These are phyloP conservation scores for Patiria miniata DNA, from an alignment of 35 echinoderm and acorn worm genomes.

Conservation along the genomic window DNA sequence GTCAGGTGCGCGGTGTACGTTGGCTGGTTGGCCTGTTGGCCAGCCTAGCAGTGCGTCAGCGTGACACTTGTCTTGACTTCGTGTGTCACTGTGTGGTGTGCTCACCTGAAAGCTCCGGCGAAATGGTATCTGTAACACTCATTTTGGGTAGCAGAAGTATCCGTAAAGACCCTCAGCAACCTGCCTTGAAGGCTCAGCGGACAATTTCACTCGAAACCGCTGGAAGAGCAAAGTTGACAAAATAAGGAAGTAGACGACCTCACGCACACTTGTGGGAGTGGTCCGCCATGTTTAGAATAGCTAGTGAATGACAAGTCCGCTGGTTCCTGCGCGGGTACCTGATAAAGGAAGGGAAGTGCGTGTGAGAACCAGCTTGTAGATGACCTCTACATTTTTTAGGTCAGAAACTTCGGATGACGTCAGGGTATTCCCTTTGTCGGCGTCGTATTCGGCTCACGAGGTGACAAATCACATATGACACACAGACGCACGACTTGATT, in stretches of 20 bases:
- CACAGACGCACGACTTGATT: too few relatives aligned
- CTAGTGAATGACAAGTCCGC: not conserved
- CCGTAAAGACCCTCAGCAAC: too few relatives aligned
- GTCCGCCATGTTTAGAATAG: conserved; percentile 30
- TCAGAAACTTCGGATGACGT: conserved; percentile 12
- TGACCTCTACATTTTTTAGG: conserved; percentile 11
- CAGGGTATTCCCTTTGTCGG: conserved; percentile 15
- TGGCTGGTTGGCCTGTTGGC: too few relatives aligned
- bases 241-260: not conserved
- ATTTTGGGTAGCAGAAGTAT: not conserved
- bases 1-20: too few relatives aligned
- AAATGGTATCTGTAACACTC: not conserved
- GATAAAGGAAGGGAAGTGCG: not conserved
- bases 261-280: conserved; percentile 29
- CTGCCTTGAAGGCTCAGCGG: too few relatives aligned
- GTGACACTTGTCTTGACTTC: too few relatives aligned
- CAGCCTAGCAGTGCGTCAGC: too few relatives aligned
- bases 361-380: not conserved
- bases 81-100: too few relatives aligned
- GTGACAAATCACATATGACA: too few relatives aligned
- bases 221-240: not conserved
- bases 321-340: not conserved
- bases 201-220: too few relatives aligned
- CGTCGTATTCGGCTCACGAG: too few relatives aligned
- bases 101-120: conserved; percentile 1